Evolutionary conservation across 2,888 invertebrate genomes (phyloP).

Genomic region (Drosophila affinis): DNA sequence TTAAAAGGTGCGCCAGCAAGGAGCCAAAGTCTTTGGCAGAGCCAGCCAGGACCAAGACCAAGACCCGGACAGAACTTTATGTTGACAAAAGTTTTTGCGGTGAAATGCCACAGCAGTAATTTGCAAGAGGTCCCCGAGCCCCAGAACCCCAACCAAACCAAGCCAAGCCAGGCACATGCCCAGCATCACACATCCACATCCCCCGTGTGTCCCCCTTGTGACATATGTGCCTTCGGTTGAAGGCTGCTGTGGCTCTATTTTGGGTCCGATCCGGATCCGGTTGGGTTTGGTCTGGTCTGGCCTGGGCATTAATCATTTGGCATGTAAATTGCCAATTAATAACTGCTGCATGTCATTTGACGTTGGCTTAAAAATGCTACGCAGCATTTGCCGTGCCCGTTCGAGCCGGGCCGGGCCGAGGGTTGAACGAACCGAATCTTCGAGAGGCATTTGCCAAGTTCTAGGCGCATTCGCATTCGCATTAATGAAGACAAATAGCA

Average conservation of each 20-base stretch:
- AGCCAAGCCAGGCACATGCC: background rate
- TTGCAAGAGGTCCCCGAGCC: conserved; percentile 56
- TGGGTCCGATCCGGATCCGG: conserved; percentile 25
- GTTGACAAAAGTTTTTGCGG: conserved; percentile 79
- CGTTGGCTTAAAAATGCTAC: conserved; percentile 69
- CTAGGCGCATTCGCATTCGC: conserved; percentile 71
- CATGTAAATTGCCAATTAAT: conserved; percentile 81
- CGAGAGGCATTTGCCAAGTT: conserved; percentile 55
- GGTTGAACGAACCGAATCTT: conserved; percentile 34
- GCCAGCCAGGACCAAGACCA: conserved; percentile 20
- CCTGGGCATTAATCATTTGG: conserved; percentile 76
- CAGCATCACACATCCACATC: conserved; percentile 38
- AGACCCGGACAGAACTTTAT: conserved; percentile 63
- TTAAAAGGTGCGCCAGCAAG: conserved; percentile 61
- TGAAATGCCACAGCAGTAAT: conserved; percentile 79
- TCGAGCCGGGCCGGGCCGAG: too few species aligned
- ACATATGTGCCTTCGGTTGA: conserved; percentile 66
- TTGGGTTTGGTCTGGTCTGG: conserved; percentile 27
- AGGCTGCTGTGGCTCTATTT: conserved; percentile 68
- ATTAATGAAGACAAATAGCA: conserved; percentile 82
- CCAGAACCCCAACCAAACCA: conserved; percentile 12
- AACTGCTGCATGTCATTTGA: conserved; percentile 79
- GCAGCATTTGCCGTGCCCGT: conserved; percentile 49
- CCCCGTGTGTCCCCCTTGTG: conserved; percentile 36
- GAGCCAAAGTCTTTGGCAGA: conserved; percentile 50